phyloP scores from a whole-genome alignment of 2,797 vertebrate genomes.

The Coregonus suidteri region DNA sequence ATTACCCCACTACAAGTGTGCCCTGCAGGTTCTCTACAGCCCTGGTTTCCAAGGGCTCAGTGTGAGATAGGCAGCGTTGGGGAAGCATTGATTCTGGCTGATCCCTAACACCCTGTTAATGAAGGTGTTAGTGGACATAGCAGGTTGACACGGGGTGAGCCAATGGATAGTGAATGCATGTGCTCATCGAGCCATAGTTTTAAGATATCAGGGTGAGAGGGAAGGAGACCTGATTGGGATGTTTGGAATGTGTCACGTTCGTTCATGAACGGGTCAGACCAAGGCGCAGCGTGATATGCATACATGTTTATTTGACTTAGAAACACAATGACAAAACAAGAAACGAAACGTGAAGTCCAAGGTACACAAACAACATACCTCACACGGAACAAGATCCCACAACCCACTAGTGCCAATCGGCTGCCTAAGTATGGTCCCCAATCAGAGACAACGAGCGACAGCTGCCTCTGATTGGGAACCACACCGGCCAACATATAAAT shows the following conservation, averaged over 20 bases:
- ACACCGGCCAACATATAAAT: no score
- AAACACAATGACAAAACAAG: no score
- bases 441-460: no score
- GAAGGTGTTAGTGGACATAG: constrained; percentile 63
- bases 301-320: no score
- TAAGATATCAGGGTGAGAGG: constrained; percentile 27
- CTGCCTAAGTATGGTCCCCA: no score
- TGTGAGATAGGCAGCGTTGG: constrained; percentile 25
- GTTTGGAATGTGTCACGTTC: constrained; percentile 5
- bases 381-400: no score
- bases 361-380: no score
- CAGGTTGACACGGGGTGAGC: constrained; percentile 49
- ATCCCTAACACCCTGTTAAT: constrained; percentile 66
- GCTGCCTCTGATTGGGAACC: no score
- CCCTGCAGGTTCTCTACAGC: constrained; percentile 8
- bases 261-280: no score
- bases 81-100: constrained; percentile 60
- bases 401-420: no score
- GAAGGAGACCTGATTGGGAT: constrained; percentile 27
- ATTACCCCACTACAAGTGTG: background rate
- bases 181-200: background rate
- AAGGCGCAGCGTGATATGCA: no score
- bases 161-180: constrained; percentile 6
- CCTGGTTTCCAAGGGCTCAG: constrained; percentile 9
- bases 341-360: no score